phyloP scores from a whole-genome alignment of 2,888 invertebrate genomes.

The Dolichomitus sp. region DNA sequence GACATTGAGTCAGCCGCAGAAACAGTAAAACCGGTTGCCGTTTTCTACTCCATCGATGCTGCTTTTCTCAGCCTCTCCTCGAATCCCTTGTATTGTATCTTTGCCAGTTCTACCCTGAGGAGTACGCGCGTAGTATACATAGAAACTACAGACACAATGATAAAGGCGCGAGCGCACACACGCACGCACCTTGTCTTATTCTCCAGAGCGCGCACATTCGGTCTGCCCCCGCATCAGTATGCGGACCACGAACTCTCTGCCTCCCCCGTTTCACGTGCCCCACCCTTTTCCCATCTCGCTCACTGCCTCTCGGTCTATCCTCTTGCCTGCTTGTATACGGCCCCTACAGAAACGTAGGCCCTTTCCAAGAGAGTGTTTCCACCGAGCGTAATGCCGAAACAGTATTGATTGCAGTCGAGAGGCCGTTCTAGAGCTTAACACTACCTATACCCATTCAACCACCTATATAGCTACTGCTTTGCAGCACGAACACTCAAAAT shows the following conservation, averaged over 20 bases:
- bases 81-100: conserved; percentile 63
- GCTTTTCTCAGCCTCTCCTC: conserved; percentile 48
- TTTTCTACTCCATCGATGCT: conserved; percentile 76
- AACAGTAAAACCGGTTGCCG: conserved; percentile 71
- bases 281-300: conserved; percentile 67
- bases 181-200: conserved; percentile 65
- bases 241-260: conserved; percentile 83
- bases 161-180: conserved; percentile 42
- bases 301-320: conserved; percentile 63
- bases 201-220: conserved; percentile 74
- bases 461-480: conserved; percentile 7
- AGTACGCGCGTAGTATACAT: conserved; percentile 24
- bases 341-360: conserved; percentile 81
- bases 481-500: conserved; percentile 45
- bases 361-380: conserved; percentile 84
- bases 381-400: conserved; percentile 85
- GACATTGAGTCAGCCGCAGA: conserved; percentile 76
- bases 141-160: conserved; percentile 25
- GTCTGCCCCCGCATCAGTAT: conserved; percentile 83
- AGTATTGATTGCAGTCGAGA: conserved; percentile 84
- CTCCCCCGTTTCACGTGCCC: conserved; percentile 67
- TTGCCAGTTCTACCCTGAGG: conserved; percentile 57
- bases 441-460: conserved; percentile 58
- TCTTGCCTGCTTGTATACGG: conserved; percentile 67
- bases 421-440: conserved; percentile 78